Base-by-base conservation (phyloP, 2,113 vertebrate genomes). In the Podocnemis expansa region DNA sequence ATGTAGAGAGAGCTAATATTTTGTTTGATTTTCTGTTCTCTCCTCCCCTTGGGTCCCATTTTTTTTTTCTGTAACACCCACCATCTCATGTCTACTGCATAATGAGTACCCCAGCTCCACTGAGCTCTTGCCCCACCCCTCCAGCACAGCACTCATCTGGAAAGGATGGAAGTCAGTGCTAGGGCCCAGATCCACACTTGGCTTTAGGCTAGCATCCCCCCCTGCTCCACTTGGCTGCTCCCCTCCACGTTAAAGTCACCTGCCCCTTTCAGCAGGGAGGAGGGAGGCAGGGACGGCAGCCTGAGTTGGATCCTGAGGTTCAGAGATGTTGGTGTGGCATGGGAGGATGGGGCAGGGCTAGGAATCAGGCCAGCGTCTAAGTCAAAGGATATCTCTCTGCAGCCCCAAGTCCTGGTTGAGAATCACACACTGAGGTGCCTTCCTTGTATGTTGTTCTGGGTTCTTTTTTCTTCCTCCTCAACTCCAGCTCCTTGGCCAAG, bases 1-100 rank as follows among this genome's bases (percentile, higher is more conserved):
- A 97, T 97, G 94, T 96, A 97, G 96, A 97, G 96, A 96, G 96
- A 95, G 94, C 93, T 95, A 96, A 97, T 93, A 97, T 96, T 96
- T 92, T 89, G 89, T 97, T 96, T 96, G 92, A 91, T 93, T 96
- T n/a, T 89, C 88, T 51, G 21, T 43, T 55, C 43, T 93, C 87
- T 78, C 54, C 78, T 56, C 92, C 80, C 81, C 49, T 80, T 85
- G 90, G 94, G 85, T 91, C 87, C 75, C 55, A n/a, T 52, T 47
- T 63, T 93, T 93, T 90, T 52, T 47, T 63, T 93, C 90, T 90
- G 29, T 87, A 91, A 91, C 47, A 82, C 79, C 49, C 58, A 52
- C 34, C 29, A 60, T 60, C 56, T 60, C 56, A 60, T 31, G 56
- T 60, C 58, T 34, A 13, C 17, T 17, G 14, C 63, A 38, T 34